Conservation (phyloP, 2,797 vertebrate species). For the Falco rusticolus region DNA sequence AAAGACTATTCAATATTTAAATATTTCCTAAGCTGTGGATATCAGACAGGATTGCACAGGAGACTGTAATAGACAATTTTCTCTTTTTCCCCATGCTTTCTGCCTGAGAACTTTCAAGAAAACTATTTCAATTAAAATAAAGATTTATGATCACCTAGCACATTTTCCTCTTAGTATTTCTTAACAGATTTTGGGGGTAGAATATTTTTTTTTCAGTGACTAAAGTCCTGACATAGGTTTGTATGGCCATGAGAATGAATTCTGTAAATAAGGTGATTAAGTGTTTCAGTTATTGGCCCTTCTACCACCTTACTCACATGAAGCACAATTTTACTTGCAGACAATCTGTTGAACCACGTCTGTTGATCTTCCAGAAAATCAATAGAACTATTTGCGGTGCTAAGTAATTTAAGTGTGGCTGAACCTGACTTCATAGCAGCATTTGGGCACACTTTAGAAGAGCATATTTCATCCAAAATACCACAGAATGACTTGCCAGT, state of each 20-base stretch:
- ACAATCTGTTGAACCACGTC: constrained; percentile 43
- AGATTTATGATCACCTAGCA: background rate
- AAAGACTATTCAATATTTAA: background rate
- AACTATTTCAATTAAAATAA: background rate
- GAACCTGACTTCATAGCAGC: constrained; percentile 43
- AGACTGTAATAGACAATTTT: background rate
- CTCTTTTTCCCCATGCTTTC: background rate
- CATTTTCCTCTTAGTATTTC: background rate
- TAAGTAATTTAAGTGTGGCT: constrained; percentile 48
- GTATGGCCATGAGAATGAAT: background rate
- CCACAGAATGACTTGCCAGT: constrained; percentile 4
- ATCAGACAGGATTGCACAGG: background rate
- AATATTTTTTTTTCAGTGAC: background rate
- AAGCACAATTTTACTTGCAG: constrained; percentile 47
- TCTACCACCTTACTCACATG: constrained; percentile 17
- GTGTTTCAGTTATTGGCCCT: constrained; percentile 22
- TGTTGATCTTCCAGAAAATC: constrained; percentile 57
- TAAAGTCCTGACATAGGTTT: background rate
- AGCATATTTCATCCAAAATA: constrained; percentile 30
- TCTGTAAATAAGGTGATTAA: constrained; percentile 48
- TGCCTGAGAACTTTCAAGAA: background rate
- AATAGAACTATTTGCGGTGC: constrained; percentile 42
- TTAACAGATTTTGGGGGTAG: background rate
- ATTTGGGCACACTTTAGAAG: background rate
- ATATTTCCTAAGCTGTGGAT: background rate